Evolutionary conservation across 2,797 vertebrate genomes (phyloP), one percentile per base, ranked within the genome.

Genomic region (Morelia viridis): DNA sequence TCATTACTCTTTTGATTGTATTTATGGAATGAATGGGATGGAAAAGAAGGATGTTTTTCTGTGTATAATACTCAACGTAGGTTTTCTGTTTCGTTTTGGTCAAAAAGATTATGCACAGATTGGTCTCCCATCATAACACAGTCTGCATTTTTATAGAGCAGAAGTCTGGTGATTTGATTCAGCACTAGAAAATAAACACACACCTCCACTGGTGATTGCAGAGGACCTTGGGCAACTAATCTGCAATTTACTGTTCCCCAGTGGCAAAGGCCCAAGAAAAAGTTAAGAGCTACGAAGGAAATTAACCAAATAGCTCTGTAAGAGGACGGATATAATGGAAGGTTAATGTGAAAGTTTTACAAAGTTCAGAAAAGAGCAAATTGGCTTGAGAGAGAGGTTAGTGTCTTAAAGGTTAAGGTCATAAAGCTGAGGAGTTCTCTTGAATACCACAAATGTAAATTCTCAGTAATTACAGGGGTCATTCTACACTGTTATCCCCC

Each of bases 401-500:
- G 4, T 28, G 93, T 94, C 95, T 90, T 93, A 91, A 96, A 95
- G 86, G 41, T 95, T 97, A 96, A 92, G 64, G 94, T 60, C 68
- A 94, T 93, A 94, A 96, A 92, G 93, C 2, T 92, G 83, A 96
- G 95, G 41, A 94, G 94, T 88, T 96, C 56, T 89, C 92, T 95
- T 96, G 88, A 95, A 94, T 68, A 85, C 1, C 62, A 90, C 57
- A 93, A 94, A 90, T 91, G 53, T 94, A 95, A 96, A 95, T 96
- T 94, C 93, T 62, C 85, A 92, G 7, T 94, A 95, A 94, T 91
- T 93, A 71, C 89, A 94, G 88, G 4, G 91, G 92, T 90, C 85
- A 93, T 94, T 96, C 93, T 89, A 94, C 83, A 95, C 83, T 94
- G 85, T 58, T 85, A 96, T 94, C 95, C 87, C 96, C 97, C 94